phyloP scores from a whole-genome alignment of 2,113 vertebrate species.

The Cariama cristata region DNA sequence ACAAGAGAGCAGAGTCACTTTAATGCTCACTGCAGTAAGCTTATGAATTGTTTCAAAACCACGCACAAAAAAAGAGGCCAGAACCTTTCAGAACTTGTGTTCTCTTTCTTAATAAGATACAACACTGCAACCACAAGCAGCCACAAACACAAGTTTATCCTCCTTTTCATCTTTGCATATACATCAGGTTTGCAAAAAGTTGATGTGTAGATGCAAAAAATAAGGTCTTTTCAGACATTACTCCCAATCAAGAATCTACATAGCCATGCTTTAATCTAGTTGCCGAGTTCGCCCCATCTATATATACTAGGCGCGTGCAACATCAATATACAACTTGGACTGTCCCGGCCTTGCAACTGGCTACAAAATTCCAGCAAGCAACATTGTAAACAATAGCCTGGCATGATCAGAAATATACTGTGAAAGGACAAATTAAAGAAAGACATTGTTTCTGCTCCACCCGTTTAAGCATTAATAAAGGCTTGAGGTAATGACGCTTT shows the following conservation, averaged over 20 bases:
- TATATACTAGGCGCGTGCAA: not conserved
- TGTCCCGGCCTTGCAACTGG: not conserved
- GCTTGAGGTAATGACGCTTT: constrained; percentile 1
- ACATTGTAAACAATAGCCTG: not conserved
- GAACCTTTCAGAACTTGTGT: not conserved
- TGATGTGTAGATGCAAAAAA: not conserved
- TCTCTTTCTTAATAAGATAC: not conserved
- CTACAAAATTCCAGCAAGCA: not conserved
- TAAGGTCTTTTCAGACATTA: not conserved
- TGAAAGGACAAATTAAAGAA: not conserved
- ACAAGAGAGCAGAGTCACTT: not conserved
- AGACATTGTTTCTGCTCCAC: constrained; percentile 49
- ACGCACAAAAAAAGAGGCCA: not conserved
- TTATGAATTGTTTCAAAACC: not conserved
- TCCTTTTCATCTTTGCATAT: not conserved
- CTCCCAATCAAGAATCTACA: not conserved
- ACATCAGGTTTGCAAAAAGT: not conserved
- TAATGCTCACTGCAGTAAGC: not conserved
- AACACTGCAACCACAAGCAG: not conserved
- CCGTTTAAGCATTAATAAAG: constrained; percentile 37
- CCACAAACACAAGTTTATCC: not conserved
- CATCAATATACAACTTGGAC: not conserved
- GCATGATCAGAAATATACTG: constrained; percentile 7
- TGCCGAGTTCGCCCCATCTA: not conserved
- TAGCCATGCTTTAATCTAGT: not conserved